Conservation (phyloP, 2,797 vertebrate genomes). For the Oreochromis mossambicus region DNA sequence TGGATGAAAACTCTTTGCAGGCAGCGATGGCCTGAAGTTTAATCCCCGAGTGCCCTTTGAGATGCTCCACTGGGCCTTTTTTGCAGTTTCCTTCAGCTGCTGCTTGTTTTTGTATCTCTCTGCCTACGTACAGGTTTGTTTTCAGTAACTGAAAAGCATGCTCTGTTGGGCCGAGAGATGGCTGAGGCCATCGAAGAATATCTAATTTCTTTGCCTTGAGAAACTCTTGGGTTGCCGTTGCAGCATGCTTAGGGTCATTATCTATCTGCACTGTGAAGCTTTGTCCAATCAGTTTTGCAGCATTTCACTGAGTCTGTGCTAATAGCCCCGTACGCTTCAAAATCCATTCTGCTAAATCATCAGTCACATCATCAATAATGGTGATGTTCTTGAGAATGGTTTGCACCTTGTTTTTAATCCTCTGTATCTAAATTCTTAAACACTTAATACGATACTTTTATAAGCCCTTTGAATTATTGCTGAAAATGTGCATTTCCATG, state of each 20-base stretch:
- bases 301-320: not conserved
- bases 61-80: accelerated
- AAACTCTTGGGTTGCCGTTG: not conserved
- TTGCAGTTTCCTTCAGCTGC: not conserved
- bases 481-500: not conserved
- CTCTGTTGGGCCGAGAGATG: not conserved
- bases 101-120: not conserved
- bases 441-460: not conserved
- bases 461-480: not conserved
- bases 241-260: not conserved
- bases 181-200: not conserved
- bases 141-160: not conserved
- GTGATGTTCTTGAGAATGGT: too few species aligned
- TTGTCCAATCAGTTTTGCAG: not conserved
- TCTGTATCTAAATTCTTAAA: not conserved
- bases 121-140: not conserved
- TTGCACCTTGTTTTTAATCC: too few species aligned
- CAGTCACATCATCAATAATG: too few species aligned
- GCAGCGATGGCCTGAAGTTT: not conserved
- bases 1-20: not conserved
- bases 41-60: not conserved
- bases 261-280: not conserved
- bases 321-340: not conserved
- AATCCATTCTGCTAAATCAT: too few species aligned
- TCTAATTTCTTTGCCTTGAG: not conserved